Evolutionary conservation across 1,140 invertebrate species (phyloP), one percentile per base, ranked within the genome.

Genomic region (Bacillus rossius): DNA sequence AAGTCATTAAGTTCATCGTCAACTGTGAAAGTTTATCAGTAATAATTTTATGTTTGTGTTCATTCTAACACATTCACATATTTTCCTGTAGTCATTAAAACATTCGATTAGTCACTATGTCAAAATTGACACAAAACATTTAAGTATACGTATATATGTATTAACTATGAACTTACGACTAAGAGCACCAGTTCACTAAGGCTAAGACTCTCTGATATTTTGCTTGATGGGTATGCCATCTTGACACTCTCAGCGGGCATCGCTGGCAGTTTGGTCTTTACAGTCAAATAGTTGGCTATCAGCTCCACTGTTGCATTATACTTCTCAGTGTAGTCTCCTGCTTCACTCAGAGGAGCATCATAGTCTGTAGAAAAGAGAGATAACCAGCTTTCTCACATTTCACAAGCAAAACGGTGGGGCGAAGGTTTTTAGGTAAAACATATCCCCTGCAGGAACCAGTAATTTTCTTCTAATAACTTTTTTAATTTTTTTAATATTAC

Each of bases 261-360:
- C 43, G 63, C 58, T 13, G 73, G 74, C 20, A 77, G 59, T 16
- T 70, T 64, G n/a, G 77, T 70, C 62, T 72, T 65, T 10, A 75
- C 68, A 8, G 65, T 61, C 48, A 72, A 65, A 64, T 77, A 78
- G 57, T 67, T 60, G 8, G 48, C 50, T 5, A 75, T 55, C 3
- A 75, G 48, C 17, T 66, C 52, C 55, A 70, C 71, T 17, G 68
- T 61, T 19, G 60, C 73, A 22, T 71, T 48, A 62, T 77, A 78
- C 60, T 78, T 78, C 34, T 68, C 64, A 0, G 75, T 77, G 60
- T 77, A 78, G 60, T 77, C 74, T 1, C 77, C 77, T 45, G 67
- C 64, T 71, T 84, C 82, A 8, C 73, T 72, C 45, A 84, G 57
- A 8, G 75, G 70, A 0, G 77, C 76, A 64, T 79, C 76, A 64